Base-by-base conservation (phyloP, 2,888 invertebrate species). In the Ophion ellenae region DNA sequence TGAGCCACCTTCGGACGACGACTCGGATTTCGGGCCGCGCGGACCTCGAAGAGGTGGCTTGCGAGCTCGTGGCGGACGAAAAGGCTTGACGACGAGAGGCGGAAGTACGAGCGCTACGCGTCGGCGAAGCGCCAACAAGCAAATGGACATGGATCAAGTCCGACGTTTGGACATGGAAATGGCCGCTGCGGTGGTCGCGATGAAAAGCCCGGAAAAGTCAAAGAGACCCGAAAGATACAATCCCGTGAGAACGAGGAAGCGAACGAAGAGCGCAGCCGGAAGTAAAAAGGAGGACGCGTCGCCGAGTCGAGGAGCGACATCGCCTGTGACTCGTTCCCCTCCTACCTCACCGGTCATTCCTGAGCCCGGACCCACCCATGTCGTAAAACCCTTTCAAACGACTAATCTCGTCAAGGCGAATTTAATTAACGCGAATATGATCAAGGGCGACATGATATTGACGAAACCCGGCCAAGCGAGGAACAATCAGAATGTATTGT, bases 391-490 rank as follows among this genome's bases (percentile, higher is more conserved):
- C 61, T 88, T 89, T 89, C 94, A 89, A 89, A 92, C 90, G 87
- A 94, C 90, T 87, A 94, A 91, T 94, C 94, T 89, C 94, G 95
- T 90, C 93, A 96, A 90, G 95, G 96, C 90, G 92, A 95, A 92
- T 94, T 93, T 90, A 95, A 96, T 92, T 94, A 96, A 85, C 80
- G 91, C 93, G 14, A 94, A 94, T 75, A 94, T 93, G 92, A 91
- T 93, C n/a, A 93, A 93, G 79, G 93, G 93, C 4, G 94, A 93
- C 67, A 93, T 94, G 93, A 93, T 94, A 40, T 84, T 94, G 36
- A 93, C 94, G 5, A 94, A 93, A 84, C 93, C 93, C 11, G 93
- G 93, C 2, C 93, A 93, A 85, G 90, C 89, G 76, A 89, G 91
- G 32, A 91, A 88, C 71, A 93, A 91, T 89, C 90, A 90, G 61